phyloP scores from a whole-genome alignment of 2,797 vertebrate genomes.

The Zonotrichia albicollis region DNA sequence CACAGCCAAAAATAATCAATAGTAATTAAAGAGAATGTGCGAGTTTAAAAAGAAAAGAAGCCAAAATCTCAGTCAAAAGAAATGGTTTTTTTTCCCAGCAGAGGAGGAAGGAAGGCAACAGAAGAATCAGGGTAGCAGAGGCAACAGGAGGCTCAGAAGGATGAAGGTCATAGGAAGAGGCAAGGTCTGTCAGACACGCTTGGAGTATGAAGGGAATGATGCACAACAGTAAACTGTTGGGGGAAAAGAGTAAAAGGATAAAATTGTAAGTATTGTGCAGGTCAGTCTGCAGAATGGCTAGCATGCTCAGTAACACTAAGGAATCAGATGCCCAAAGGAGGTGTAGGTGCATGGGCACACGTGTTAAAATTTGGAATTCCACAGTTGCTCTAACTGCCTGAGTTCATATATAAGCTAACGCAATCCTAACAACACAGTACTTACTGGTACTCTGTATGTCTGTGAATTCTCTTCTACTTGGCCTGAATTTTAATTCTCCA shows the following conservation, averaged over 20 bases:
- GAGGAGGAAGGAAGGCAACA: slow-evolving; percentile 47
- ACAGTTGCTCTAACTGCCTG: background rate
- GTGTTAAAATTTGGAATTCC: background rate
- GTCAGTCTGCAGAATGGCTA: background rate
- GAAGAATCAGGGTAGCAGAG: slow-evolving; percentile 62
- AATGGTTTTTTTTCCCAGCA: background rate
- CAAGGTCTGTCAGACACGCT: slow-evolving; percentile 84
- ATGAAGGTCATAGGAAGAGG: slow-evolving; percentile 71
- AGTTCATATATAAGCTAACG: background rate
- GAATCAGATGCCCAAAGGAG: background rate
- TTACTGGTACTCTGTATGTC: background rate
- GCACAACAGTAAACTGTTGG: slow-evolving; percentile 81
- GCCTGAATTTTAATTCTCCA: background rate
- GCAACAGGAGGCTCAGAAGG: slow-evolving; percentile 64
- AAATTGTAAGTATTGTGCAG: background rate
- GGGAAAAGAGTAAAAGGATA: slow-evolving; percentile 62
- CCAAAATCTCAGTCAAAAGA: slow-evolving; percentile 20
- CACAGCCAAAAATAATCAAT: slow-evolving; percentile 39
- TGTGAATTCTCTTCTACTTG: background rate
- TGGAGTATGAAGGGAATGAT: slow-evolving; percentile 85
- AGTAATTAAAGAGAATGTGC: slow-evolving; percentile 21
- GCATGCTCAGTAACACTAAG: background rate
- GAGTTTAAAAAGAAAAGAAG: slow-evolving; percentile 52
- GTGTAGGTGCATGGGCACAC: background rate
- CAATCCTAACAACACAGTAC: background rate